A percentile compares a stretch with the other conserved stretches of the same genome.
phyloP scores from a whole-genome alignment of 1,140 invertebrate genomes.

The Spodoptera frugiperda region DNA sequence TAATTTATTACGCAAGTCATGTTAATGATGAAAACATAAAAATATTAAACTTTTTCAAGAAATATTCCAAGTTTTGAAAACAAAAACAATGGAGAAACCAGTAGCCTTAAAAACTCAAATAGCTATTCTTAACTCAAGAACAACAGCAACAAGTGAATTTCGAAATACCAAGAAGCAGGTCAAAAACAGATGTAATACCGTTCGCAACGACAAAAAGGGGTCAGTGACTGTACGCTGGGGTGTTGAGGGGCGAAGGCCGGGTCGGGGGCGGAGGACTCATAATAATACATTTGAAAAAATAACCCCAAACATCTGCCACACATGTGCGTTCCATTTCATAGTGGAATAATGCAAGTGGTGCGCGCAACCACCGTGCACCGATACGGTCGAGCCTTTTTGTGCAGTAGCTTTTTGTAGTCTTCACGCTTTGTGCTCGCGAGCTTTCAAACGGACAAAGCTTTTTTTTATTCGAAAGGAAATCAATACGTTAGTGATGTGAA shows the following conservation, averaged over 20 bases:
- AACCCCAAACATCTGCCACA: constrained; percentile 82
- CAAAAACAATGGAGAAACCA: constrained; percentile 25
- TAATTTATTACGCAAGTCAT: constrained; percentile 25
- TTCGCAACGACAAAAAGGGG: constrained; percentile 73
- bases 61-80: background rate
- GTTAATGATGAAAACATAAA: constrained; percentile 25
- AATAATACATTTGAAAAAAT: constrained; percentile 83
- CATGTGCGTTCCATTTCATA: constrained; percentile 79
- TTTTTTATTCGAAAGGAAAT: constrained; percentile 75
- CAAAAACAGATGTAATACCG: constrained; percentile 72
- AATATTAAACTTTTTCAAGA: constrained; percentile 18
- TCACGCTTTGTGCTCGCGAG: constrained; percentile 75
- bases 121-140: constrained; percentile 42
- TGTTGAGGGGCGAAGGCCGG: constrained; percentile 52
- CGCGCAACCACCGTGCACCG: constrained; percentile 67
- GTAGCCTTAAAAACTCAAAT: constrained; percentile 28
- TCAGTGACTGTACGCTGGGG: constrained; percentile 81
- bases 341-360: constrained; percentile 80
- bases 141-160: constrained; percentile 44
- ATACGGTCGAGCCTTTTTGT: constrained; percentile 72
- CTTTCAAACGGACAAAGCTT: constrained; percentile 76
- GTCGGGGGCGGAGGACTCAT: constrained; percentile 64
- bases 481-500: constrained; percentile 62
- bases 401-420: constrained; percentile 77
- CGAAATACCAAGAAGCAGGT: constrained; percentile 72